These are phyloP conservation scores for Paralvinella palmiformis DNA, from an alignment of 1,140 invertebrate genomes.

Conservation along the genomic window DNA sequence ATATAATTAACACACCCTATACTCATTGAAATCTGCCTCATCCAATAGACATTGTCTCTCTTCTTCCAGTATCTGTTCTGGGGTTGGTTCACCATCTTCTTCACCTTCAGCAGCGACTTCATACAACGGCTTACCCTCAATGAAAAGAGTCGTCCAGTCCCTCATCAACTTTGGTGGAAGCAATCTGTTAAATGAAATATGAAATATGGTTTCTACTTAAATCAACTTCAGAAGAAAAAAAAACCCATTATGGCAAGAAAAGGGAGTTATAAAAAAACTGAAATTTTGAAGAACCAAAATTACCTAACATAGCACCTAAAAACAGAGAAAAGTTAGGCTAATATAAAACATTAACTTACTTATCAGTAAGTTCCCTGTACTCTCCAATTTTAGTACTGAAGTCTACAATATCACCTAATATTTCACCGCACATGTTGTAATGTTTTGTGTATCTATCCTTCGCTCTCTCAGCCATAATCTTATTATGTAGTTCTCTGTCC, in stretches of 20 bases:
- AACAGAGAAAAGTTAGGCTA: background rate
- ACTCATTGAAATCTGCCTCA: constrained; percentile 48
- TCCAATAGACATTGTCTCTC: constrained; percentile 43
- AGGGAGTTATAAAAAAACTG: too few relatives aligned
- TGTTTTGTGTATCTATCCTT: constrained; percentile 41
- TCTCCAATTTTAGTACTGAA: constrained; percentile 45
- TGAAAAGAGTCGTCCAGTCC: constrained; percentile 47
- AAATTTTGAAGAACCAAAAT: background rate
- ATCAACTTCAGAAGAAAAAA: background rate
- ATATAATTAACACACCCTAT: constrained; percentile 46
- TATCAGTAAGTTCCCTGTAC: constrained; percentile 46
- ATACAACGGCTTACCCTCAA: constrained; percentile 40
- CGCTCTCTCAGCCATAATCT: constrained; percentile 43
- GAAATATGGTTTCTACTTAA: background rate
- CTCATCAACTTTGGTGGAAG: constrained; percentile 45
- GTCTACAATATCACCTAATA: constrained; percentile 42
- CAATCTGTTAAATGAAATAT: constrained; percentile 27
- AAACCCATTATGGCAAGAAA: background rate
- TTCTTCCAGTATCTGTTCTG: constrained; percentile 43
- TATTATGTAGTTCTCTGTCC: constrained; percentile 43
- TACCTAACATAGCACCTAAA: background rate
- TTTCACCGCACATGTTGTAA: constrained; percentile 40
- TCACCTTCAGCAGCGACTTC: constrained; percentile 24
- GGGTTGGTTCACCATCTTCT: constrained; percentile 28
- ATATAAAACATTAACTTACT: constrained; percentile 28